Evolutionary conservation across 2,797 vertebrate genomes (phyloP).

Genomic region (Xenentodon cancila): DNA sequence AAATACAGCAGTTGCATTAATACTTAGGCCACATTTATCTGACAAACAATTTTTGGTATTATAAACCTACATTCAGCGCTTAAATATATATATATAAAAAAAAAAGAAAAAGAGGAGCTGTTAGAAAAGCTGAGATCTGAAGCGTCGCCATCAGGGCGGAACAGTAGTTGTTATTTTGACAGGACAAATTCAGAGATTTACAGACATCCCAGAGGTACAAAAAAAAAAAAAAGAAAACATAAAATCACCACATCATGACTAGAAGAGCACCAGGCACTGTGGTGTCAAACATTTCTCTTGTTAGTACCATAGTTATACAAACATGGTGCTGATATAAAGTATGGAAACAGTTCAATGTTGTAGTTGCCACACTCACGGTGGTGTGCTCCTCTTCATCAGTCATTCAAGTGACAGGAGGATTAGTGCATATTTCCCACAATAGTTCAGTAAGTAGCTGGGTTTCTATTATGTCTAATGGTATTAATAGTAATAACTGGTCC

Average conservation of each 20-base stretch:
- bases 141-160: constrained; percentile 29
- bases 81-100: too few species aligned
- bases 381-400: constrained; percentile 49
- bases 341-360: constrained; percentile 18
- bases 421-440: constrained; percentile 59
- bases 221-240: constrained; percentile 53
- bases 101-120: constrained; percentile 23
- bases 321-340: constrained; percentile 19
- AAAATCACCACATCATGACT: constrained; percentile 71
- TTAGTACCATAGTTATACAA: constrained; percentile 10
- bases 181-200: constrained; percentile 64
- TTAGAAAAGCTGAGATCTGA: constrained; percentile 39
- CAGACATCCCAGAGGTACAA: constrained; percentile 63
- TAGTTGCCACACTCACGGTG: constrained; percentile 1
- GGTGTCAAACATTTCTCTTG: constrained; percentile 28
- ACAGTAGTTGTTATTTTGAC: constrained; percentile 43
- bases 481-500: too few species aligned
- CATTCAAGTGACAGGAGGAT: constrained; percentile 64
- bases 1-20: constrained; percentile 30
- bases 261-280: constrained; percentile 47
- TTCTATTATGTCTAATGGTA: too few species aligned
- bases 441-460: constrained; percentile 35
- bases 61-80: constrained; percentile 59
- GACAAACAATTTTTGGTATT: constrained; percentile 17
- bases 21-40: constrained; percentile 38